Evolutionary conservation across 1,140 invertebrate species (phyloP), one percentile per base, ranked within the genome.

Genomic region (Mizuhopecten yessoensis): DNA sequence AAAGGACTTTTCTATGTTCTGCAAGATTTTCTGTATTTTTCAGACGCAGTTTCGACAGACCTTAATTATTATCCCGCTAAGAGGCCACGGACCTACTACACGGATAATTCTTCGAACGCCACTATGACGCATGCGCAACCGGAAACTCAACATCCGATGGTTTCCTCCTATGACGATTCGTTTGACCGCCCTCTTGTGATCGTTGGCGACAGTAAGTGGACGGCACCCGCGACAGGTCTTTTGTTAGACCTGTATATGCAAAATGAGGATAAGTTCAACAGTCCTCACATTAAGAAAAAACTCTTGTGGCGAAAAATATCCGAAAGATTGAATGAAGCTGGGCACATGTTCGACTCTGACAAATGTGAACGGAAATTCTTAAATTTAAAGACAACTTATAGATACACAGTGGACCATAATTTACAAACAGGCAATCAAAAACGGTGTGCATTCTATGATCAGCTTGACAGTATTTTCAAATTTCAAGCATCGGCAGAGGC

Each of bases 291-390:
- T 13, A 92, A 92, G 87, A 92, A 92, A 49, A 92, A 92, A 49
- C 86, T 89, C 23, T 86, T 92, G 15, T 92, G 91, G 91, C 34
- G 91, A 87, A 89, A 90, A 90, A 92, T 92, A 33, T 89, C 91
- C n/a, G 91, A 92, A 34, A 86, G 90, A n/a, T 75, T 92, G 33
- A 87, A 89, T 75, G 87, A 89, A 49, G 90, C 90, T 34, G 89
- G 91, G 34, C 90, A 57, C 33, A 89, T 88, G n/a, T 92, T 92
- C 34, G 91, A 92, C 42, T 89, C 91, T 0, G 91, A 92, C n/a
- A 49, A 89, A 86, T 92, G 91, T 86, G 91, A 92, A 90, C 33
- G 91, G 15, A 92, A 92, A 39, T 92, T 92, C 34, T 86, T 92
- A 0, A 92, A 92, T 42, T 34, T 92, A 7, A 92, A 92, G 88